A percentile compares a stretch with the other conserved stretches of the same genome.
Conservation (phyloP, 2,797 vertebrate species). For the Anguilla megastoma region DNA sequence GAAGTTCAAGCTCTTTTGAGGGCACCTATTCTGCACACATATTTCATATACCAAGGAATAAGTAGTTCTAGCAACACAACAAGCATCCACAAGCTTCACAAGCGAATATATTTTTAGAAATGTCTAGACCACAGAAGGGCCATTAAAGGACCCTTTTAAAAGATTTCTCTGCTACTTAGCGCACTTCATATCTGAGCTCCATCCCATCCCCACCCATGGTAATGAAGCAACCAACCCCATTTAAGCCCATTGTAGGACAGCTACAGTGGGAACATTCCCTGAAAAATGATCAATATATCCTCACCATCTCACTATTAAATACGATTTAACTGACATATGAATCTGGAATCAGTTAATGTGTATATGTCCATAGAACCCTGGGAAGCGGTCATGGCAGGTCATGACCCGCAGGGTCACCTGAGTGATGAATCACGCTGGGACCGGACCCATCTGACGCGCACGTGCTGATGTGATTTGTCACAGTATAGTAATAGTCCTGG, state of each 20-base stretch:
- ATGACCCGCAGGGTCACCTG: neutral
- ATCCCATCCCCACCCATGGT: neutral
- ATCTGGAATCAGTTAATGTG: neutral
- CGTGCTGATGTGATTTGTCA: slow-evolving; percentile 4
- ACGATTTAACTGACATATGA: neutral
- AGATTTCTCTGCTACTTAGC: neutral
- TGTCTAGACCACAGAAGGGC: neutral
- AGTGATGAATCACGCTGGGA: neutral
- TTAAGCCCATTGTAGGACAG: neutral
- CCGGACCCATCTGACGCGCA: neutral
- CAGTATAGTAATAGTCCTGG: neutral
- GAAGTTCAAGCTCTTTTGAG: neutral
- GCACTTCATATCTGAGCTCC: neutral
- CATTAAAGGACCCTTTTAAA: neutral
- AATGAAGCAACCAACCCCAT: neutral
- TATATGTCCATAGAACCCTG: neutral
- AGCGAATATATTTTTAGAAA: no score
- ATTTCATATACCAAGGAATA: neutral
- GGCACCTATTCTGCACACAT: neutral
- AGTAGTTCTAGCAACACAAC: neutral
- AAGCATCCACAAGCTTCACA: no score
- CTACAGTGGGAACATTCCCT: neutral
- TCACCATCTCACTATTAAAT: neutral
- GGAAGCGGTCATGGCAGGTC: neutral
- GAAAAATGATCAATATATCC: neutral